These are phyloP conservation scores for Thymallus thymallus DNA, from an alignment of 2,113 vertebrate species.

Conservation along the genomic window DNA sequence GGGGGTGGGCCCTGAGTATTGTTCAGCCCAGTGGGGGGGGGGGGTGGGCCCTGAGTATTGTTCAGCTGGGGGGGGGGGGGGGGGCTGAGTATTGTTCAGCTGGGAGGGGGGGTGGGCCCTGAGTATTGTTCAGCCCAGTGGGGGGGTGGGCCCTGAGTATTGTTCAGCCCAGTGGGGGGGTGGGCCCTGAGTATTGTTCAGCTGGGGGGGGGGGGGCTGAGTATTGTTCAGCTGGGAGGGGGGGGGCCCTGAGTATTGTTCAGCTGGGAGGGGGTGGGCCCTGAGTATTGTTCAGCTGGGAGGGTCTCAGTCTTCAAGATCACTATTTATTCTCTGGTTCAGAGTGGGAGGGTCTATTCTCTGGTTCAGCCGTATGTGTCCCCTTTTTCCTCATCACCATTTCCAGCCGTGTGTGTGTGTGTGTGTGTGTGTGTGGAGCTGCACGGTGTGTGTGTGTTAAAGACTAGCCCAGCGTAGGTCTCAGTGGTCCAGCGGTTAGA, in stretches of 20 bases:
- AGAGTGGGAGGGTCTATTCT: too few relatives aligned
- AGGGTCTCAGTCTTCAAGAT: slow-evolving; percentile 22
- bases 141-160: slow-evolving; percentile 10
- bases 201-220: slow-evolving; percentile 12
- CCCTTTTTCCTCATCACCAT: too few relatives aligned
- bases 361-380: slow-evolving; percentile 4
- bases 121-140: slow-evolving; percentile 31
- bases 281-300: slow-evolving; percentile 14
- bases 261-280: neutral
- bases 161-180: slow-evolving; percentile 39
- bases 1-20: too few relatives aligned
- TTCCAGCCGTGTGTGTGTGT: neutral
- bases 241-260: too few relatives aligned
- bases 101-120: slow-evolving; percentile 24
- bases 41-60: too few relatives aligned
- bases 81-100: too few relatives aligned
- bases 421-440: neutral
- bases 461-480: too few relatives aligned
- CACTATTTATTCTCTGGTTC: slow-evolving; percentile 26
- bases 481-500: too few relatives aligned
- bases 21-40: too few relatives aligned
- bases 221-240: too few relatives aligned
- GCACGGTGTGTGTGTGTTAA: too few relatives aligned
- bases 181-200: slow-evolving; percentile 4
- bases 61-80: too few relatives aligned